Evolutionary conservation across 2,797 vertebrate species (phyloP).

Genomic region (Huso huso): DNA sequence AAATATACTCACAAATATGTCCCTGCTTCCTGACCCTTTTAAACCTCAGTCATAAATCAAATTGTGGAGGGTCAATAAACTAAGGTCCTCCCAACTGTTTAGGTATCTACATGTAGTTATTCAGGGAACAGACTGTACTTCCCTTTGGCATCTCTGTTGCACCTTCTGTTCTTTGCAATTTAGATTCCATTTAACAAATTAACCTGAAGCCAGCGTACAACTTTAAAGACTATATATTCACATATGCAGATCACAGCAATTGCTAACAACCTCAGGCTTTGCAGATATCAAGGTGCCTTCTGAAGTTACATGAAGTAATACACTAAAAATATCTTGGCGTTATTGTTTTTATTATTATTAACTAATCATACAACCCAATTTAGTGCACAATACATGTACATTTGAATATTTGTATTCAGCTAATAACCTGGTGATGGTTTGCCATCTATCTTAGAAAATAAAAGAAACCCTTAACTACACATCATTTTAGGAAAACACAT

Average conservation of each 20-base stretch:
- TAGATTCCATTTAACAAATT: slow-evolving; percentile 7
- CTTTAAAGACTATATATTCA: neutral
- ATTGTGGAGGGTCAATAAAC: neutral
- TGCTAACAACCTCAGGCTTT: neutral
- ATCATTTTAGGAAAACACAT: too few relatives aligned
- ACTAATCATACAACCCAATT: too few relatives aligned
- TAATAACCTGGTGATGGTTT: too few relatives aligned
- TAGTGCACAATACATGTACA: too few relatives aligned
- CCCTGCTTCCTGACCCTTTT: neutral
- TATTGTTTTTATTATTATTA: too few relatives aligned
- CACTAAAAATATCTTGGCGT: too few relatives aligned
- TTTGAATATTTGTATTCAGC: too few relatives aligned
- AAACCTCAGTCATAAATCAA: slow-evolving; percentile 14
- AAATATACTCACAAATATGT: too few relatives aligned
- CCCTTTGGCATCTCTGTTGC: slow-evolving; percentile 13
- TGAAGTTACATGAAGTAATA: neutral
- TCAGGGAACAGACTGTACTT: neutral
- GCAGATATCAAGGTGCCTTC: neutral
- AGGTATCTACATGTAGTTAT: slow-evolving; percentile 3
- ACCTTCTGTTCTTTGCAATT: slow-evolving; percentile 9
- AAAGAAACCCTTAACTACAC: too few relatives aligned
- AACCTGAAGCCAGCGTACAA: neutral
- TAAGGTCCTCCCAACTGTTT: neutral
- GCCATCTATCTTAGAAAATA: too few relatives aligned
- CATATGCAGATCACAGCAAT: neutral